Evolutionary conservation across 2,797 vertebrate species (phyloP), one percentile per base, ranked within the genome.

Genomic region (Acanthis flammea): DNA sequence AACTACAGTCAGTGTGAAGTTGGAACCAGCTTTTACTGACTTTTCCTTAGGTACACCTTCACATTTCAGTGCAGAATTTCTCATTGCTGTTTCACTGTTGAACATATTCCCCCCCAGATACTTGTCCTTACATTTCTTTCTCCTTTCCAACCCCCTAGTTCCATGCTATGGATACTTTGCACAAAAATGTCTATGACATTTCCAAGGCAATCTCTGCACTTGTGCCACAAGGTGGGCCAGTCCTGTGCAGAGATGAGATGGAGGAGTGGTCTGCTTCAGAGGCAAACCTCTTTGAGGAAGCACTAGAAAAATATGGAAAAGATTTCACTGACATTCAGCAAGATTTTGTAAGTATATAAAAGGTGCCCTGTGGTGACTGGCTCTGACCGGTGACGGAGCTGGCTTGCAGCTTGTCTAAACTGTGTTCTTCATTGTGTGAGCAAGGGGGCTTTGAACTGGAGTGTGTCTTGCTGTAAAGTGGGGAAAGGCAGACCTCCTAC

Each of bases 251-350:
- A 93, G 99, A 99, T 37, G 99, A 99, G 91, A 99, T 99, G 99
- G 99, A 99, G 96, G 99, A 99, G 95, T 99, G 99, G 99, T 99
- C 99, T 15, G 98, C 99, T 50, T 99, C 99, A 0, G 99, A 99
- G 97, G 99, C 99, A 95, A 99, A 99, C 97, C 98, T 99, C 58
- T 99, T 99, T 0, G 99, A 99, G 97, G 99, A 99, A 97, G 99
- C 99, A 2, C 97, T 99, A 62, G 99, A 99, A 97, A 99, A 99
- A 97, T 99, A 99, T 0, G 99, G 99, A 95, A 99, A 99, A 96
- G 99, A 99, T 97, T 99, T 99, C 97, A 99, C 99, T 4, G 99
- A 99, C 89, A 99, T 99, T 96, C 99, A 99, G 91, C 99, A 99
- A 95, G 99, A 99, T 96, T 99, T 99, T 97, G 99, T 99, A 96